Evolutionary conservation across 2,888 invertebrate genomes (phyloP).

Genomic region (Phoronis australis): DNA sequence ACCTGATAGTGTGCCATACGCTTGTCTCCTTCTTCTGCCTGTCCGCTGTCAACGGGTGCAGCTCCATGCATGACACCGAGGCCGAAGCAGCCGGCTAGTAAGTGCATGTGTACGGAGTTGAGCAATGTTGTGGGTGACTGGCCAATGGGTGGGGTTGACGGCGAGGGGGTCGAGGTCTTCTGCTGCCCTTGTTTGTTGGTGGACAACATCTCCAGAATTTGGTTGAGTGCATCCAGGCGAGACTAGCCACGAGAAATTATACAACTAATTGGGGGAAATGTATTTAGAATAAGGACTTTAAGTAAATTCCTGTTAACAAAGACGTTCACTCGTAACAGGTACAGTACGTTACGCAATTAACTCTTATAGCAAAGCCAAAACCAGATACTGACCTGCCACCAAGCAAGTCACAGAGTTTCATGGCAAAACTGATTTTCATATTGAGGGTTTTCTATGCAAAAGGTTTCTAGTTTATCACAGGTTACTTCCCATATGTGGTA

Average conservation of each 20-base stretch:
- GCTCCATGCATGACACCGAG: slow-evolving; percentile 43
- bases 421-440: too few relatives aligned
- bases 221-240: slow-evolving; percentile 52
- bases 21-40: too few relatives aligned
- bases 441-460: too few relatives aligned
- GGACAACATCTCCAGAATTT: slow-evolving; percentile 50
- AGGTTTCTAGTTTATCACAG: too few relatives aligned
- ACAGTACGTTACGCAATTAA: too few relatives aligned
- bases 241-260: slow-evolving; percentile 38
- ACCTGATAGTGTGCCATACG: not conserved
- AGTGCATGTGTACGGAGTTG: slow-evolving; percentile 56
- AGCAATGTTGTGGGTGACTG: slow-evolving; percentile 36
- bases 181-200: slow-evolving; percentile 24
- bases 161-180: not conserved
- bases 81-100: slow-evolving; percentile 59
- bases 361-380: too few relatives aligned
- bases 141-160: slow-evolving; percentile 3
- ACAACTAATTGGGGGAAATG: not conserved
- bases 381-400: too few relatives aligned
- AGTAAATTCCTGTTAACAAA: too few relatives aligned
- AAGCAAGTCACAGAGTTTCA: too few relatives aligned
- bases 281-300: too few relatives aligned
- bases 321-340: too few relatives aligned
- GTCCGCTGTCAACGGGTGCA: not conserved
- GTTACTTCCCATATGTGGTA: too few relatives aligned